A percentile compares a stretch with the other conserved stretches of the same genome.
Conservation (phyloP, 2,113 vertebrate species). For the Mustela lutreola region DNA sequence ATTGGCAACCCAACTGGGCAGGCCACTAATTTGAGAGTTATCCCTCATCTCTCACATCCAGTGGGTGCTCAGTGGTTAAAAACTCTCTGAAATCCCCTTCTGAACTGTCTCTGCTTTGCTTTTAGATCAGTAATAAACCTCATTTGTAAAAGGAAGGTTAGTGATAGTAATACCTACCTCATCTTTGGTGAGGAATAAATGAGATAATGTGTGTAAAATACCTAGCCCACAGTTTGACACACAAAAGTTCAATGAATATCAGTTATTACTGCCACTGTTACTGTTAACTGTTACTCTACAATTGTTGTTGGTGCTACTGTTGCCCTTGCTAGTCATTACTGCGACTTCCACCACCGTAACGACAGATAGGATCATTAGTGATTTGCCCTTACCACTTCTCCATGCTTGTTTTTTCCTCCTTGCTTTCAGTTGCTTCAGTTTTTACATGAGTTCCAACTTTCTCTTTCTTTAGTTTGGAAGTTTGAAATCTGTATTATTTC, state of each 20-base stretch:
- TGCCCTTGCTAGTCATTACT: not conserved
- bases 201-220: not conserved
- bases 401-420: not conserved
- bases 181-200: not conserved
- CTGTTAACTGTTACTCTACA: not conserved
- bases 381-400: not conserved
- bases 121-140: slow-evolving; percentile 18
- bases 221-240: not conserved
- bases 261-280: not conserved
- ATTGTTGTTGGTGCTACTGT: not conserved
- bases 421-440: not conserved
- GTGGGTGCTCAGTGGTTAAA: not conserved
- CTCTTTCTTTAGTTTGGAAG: not conserved
- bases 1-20: not conserved
- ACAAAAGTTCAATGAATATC: not conserved
- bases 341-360: fast-evolving
- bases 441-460: slow-evolving; percentile 31
- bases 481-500: not conserved
- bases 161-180: not conserved
- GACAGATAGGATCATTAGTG: not conserved
- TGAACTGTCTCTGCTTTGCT: not conserved
- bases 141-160: slow-evolving; percentile 18
- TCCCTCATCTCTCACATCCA: not conserved
- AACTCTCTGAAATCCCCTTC: not conserved
- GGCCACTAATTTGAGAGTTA: not conserved